Base-by-base conservation (phyloP, 53 echinoderm and acorn worm genomes). In the Arbacia lixula region DNA sequence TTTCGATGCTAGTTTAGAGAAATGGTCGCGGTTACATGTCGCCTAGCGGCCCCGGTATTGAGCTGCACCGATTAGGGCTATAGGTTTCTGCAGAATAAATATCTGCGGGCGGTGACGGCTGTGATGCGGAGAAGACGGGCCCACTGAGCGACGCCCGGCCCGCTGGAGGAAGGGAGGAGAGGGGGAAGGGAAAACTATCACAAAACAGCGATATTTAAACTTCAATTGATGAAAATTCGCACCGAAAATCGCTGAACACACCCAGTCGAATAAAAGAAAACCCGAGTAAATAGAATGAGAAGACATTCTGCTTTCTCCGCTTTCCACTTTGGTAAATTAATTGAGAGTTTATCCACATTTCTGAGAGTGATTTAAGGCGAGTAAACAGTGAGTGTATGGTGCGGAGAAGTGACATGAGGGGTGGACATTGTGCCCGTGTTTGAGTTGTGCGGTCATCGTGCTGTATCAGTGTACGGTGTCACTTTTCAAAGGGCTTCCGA, bases 281-380 rank as follows among this genome's bases (percentile, higher is more conserved):
- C 69, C 52, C 52, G 53, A 35, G 49, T 30, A 74, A 74, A 74
- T 74, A 74, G 25, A n/a, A 27, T 27, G 71, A 74, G 52, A 74
- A 74, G 74, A 53, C 51, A 74, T 21, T 28, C 21, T 71, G 17
- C 71, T 28, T 42, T 33, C 34, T 74, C 74, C 49, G 50, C 51
- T 74, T 74, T 74, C 74, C 74, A 53, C 74, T 74, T 53, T 25
- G 34, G 60, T 36, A 77, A 77, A 77, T 77, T 77, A 77, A 77
- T 77, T 77, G 77, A 58, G 58, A 77, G 58, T 77, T 77, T 77
- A 77, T 58, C 77, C 77, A 77, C 77, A 77, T 56, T 40, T 77
- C 77, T 24, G 43, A 14, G 77, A 58, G 40, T 22, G 77, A 77
- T 77, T 77, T 77, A 55, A 11, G 24, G 58, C 56, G 34, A 37